phyloP scores from a whole-genome alignment of 2,888 invertebrate species.

The Chrysolina haemoptera region DNA sequence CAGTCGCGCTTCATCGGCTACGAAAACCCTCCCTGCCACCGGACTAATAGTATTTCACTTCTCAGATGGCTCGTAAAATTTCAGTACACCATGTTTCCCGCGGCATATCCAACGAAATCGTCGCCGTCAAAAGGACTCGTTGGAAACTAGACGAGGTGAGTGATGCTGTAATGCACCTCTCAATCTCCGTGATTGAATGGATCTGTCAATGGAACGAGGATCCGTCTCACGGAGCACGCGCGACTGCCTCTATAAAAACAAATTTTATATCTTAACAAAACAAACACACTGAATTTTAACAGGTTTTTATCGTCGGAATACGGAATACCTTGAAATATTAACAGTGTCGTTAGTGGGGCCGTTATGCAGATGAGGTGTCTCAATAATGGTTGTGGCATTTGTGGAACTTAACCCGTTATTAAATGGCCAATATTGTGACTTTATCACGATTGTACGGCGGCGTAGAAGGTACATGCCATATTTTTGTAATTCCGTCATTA shows the following conservation, averaged over 20 bases:
- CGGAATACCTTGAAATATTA: constrained; percentile 16
- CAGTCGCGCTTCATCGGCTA: no score
- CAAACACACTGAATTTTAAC: constrained; percentile 17
- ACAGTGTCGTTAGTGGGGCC: constrained; percentile 12
- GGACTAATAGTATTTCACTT: no score
- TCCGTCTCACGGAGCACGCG: constrained; percentile 6
- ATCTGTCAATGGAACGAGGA: constrained; percentile 22
- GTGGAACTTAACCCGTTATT: constrained; percentile 3
- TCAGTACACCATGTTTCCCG: neutral
- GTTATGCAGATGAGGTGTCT: constrained; percentile 21
- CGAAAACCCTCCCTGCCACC: no score
- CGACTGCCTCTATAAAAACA: constrained; percentile 22
- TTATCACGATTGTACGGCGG: neutral
- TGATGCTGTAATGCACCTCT: constrained; percentile 21
- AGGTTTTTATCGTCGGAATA: constrained; percentile 18
- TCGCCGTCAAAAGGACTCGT: constrained; percentile 19
- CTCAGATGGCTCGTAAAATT: neutral
- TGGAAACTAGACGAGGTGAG: constrained; percentile 22
- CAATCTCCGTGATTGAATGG: constrained; percentile 20
- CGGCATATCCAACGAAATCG: constrained; percentile 12
- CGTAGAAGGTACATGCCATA: neutral
- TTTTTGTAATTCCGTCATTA: no score
- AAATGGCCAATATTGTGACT: constrained; percentile 14
- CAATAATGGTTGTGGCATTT: constrained; percentile 15
- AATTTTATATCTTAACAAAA: constrained; percentile 22